These are phyloP conservation scores for Macroglossus sobrinus DNA, from an alignment of 2,113 vertebrate genomes.

Conservation along the genomic window DNA sequence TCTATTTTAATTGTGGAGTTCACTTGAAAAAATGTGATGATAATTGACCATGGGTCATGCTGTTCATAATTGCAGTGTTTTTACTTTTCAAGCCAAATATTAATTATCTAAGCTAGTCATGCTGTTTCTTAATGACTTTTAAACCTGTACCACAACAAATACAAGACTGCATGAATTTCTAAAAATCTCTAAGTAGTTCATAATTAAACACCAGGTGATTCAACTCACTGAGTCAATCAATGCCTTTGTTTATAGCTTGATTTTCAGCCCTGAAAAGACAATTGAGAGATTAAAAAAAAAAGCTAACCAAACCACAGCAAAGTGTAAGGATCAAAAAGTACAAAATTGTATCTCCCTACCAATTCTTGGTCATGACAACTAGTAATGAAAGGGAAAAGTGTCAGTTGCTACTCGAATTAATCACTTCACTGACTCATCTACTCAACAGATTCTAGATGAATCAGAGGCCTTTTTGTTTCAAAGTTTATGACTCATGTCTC, in stretches of 20 bases:
- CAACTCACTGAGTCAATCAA: slow-evolving; percentile 29
- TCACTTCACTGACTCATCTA: slow-evolving; percentile 39
- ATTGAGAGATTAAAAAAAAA: background rate
- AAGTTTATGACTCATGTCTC: slow-evolving; percentile 44
- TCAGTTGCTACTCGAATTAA: slow-evolving; percentile 21
- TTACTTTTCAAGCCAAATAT: slow-evolving; percentile 72
- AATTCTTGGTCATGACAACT: background rate
- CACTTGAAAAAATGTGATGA: slow-evolving; percentile 42
- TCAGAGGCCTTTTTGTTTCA: slow-evolving; percentile 11
- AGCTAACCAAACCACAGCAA: background rate
- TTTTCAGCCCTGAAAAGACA: slow-evolving; percentile 7
- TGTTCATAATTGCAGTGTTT: slow-evolving; percentile 70
- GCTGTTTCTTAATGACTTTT: slow-evolving; percentile 75
- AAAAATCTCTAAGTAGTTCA: slow-evolving; percentile 66
- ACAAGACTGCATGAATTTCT: slow-evolving; percentile 63
- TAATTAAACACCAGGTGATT: slow-evolving; percentile 71
- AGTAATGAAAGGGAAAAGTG: background rate
- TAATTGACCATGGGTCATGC: slow-evolving; percentile 67
- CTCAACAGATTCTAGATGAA: slow-evolving; percentile 36
- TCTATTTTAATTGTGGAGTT: slow-evolving; percentile 11
- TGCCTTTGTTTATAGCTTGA: slow-evolving; percentile 44
- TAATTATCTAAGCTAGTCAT: slow-evolving; percentile 71
- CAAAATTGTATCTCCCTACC: background rate
- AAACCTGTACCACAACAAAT: slow-evolving; percentile 62
- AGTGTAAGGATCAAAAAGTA: background rate